phyloP scores from a whole-genome alignment of 2,113 vertebrate genomes.

The Hippocampus zosterae region DNA sequence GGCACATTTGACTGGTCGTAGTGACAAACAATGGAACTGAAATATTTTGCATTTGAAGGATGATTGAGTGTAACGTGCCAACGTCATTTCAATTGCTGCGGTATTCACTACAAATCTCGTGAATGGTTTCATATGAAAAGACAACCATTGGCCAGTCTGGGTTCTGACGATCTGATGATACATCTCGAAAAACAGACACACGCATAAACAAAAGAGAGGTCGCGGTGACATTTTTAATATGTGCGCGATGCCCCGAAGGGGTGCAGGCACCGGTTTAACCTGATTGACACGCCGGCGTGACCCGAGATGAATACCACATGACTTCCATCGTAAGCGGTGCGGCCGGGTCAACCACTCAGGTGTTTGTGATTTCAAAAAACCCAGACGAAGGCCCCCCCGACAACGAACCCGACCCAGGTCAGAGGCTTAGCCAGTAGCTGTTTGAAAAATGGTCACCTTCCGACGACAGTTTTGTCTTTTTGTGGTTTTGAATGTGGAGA shows the following conservation, averaged over 20 bases:
- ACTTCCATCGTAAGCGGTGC: slow-evolving; percentile 32
- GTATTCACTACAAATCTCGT: background rate
- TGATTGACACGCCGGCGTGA: slow-evolving; percentile 58
- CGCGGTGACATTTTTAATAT: slow-evolving; percentile 69
- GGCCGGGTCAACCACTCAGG: slow-evolving; percentile 63
- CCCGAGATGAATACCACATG: slow-evolving; percentile 70
- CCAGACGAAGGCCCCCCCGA: slow-evolving; percentile 65
- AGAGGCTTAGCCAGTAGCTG: slow-evolving; percentile 52
- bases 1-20: background rate
- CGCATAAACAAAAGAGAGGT: slow-evolving; percentile 22
- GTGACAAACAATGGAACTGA: background rate
- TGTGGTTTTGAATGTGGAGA: no score
- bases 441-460: no score
- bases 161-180: slow-evolving; percentile 18
- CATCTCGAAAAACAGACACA: slow-evolving; percentile 14
- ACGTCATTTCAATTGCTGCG: no score
- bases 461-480: no score
- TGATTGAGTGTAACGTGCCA: background rate
- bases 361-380: slow-evolving; percentile 70
- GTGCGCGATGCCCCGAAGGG: slow-evolving; percentile 57
- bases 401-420: slow-evolving; percentile 56
- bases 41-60: background rate
- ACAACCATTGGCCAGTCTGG: slow-evolving; percentile 19
- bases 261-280: slow-evolving; percentile 68
- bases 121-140: slow-evolving; percentile 31